Conservation (phyloP, 2,113 vertebrate species). For the Acanthisitta chloris region DNA sequence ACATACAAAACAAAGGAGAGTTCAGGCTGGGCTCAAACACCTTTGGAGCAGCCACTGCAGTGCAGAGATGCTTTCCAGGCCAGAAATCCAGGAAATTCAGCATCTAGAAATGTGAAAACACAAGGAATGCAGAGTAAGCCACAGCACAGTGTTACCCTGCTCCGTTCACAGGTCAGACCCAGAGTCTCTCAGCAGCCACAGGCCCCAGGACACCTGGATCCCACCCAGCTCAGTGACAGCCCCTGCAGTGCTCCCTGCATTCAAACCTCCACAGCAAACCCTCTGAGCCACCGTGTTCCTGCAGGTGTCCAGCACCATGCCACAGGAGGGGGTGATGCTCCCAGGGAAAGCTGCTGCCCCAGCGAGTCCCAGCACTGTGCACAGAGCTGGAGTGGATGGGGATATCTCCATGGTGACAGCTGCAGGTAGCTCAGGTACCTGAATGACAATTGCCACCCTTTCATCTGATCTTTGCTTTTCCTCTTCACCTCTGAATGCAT, state of each 20-base stretch:
- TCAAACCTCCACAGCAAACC: accelerated
- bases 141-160: accelerated
- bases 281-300: accelerated
- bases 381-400: neutral
- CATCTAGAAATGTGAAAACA: accelerated
- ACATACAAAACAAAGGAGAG: no score
- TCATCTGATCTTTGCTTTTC: neutral
- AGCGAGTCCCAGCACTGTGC: neutral
- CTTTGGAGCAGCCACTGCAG: neutral
- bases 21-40: neutral
- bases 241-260: neutral
- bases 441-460: neutral
- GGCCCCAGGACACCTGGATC: neutral
- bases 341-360: neutral
- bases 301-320: neutral
- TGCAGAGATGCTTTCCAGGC: neutral
- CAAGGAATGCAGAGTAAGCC: accelerated
- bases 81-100: neutral
- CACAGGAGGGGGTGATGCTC: neutral
- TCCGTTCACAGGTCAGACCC: neutral
- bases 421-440: no score
- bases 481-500: neutral
- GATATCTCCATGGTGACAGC: slow-evolving; percentile 46
- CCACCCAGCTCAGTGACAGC: neutral
- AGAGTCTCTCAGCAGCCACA: neutral